Evolutionary conservation across 2,113 vertebrate species (phyloP), one percentile per base, ranked within the genome.

Genomic region (Dinomys branickii): DNA sequence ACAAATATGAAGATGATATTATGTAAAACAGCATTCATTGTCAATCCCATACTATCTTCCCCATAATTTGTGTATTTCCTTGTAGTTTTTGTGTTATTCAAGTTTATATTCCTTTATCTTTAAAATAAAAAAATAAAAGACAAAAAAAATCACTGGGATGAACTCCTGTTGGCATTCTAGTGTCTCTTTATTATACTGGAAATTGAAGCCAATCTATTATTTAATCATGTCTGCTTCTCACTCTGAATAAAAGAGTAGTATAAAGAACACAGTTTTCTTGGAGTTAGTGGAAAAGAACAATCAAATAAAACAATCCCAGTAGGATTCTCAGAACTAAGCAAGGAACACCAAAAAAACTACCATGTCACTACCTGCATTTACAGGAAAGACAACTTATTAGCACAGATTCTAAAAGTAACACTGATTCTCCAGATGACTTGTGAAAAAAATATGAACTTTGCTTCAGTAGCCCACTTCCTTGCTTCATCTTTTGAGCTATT

Each of bases 181-280:
- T 82, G 91, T 94, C 87, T 41, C 69, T 47, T 84, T 93, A 77
- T 75, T 47, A 33, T 19, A 71, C 30, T 92, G 30, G 58, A 96
- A 94, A 95, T 75, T 85, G 78, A 17, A 38, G 16, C 24, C 83
- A 35, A 80, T 26, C 28, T 87, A 35, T 67, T 58, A n/a, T 94
- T 90, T 65, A 90, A 67, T 80, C 24, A 30, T 95, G 10, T 44
- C 56, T 84, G 33, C 38, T 80, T 92, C 22, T 85, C 17, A 3
- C n/a, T 65, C 2, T 92, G 54, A 90, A 87, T 92, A 78, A 50
- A 14, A 3, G 26, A 59, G 69, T 41, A 56, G 3, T 77, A 77
- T 59, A 67, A 94, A 96, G 47, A 96, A n/a, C 30, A 67, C 5
- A 77, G 44, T 7, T 86, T 94, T 88, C 65, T 83, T 69, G 2